Base-by-base conservation (phyloP, 2,888 invertebrate species). In the Sarcophaga caerulescens region DNA sequence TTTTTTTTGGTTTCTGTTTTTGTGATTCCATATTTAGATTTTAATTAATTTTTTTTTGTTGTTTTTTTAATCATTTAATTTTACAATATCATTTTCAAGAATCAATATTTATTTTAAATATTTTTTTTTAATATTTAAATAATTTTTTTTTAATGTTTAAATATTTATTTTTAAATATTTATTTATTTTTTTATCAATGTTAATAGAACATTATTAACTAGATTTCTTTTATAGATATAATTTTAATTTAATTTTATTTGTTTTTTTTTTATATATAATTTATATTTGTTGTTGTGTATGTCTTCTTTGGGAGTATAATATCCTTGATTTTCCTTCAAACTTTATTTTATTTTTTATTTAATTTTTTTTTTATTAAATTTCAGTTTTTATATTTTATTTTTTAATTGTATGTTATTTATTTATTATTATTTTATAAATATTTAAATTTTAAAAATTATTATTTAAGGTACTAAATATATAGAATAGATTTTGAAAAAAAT, bases 161-260 rank as follows among this genome's bases (percentile, higher is more conserved):
- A 4, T 69, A 35, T 8, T 19, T 62, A n/a, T 21, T 63, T 60
- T 21, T 60, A 23, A 6, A 4, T 69, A 35, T 8, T 19, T 62
- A n/a, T 21, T 63, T n/a, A n/a, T 63, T 65, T 57, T 19, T 79
- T 44, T 52, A 57, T 79, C 81, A 70, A n/a, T 76, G 71, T 80
- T 83, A 73, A 83, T 84, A 76, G 75, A 84, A 81, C 70, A 78
- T 84, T 81, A 87, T 82, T 79, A 80, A 85, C 80, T 79, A 52
- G 59, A 35, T 68, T 68, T 44, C 19, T 35, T 68, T 73, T 70
- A 70, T 76, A 74, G 47, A 81, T 74, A 81, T 74, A 68, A 19
- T 44, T 44, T 60, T 60, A 59, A n/a, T 59, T 35, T 62, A 63
- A 57, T 77, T 63, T 11, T 44, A 52, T 65, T 66, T 68, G 5